These are phyloP conservation scores for Procambarus clarkii DNA, from an alignment of 1,140 invertebrate species.

Conservation along the genomic window DNA sequence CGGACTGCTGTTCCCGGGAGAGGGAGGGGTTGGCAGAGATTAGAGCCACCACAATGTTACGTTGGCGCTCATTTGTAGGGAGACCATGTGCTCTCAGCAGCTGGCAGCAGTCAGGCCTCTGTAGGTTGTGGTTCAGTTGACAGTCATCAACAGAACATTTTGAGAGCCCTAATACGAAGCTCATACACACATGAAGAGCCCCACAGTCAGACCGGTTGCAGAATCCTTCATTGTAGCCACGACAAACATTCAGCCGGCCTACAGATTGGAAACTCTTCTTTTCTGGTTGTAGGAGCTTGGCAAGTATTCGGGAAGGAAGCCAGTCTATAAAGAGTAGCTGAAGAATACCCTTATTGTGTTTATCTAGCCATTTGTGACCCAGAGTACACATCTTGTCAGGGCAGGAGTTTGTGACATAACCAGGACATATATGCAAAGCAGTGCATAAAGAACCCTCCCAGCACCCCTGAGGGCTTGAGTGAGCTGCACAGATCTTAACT, in stretches of 20 bases:
- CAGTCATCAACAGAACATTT: neutral
- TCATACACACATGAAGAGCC: constrained; percentile 29
- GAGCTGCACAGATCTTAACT: constrained; percentile 11
- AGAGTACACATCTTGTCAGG: neutral
- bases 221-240: constrained; percentile 12
- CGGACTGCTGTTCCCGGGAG: neutral
- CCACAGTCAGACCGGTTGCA: constrained; percentile 16
- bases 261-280: neutral
- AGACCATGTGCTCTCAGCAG: constrained; percentile 14
- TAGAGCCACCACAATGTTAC: constrained; percentile 24
- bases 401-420: constrained; percentile 18
- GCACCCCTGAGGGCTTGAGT: constrained; percentile 3
- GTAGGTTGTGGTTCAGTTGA: constrained; percentile 42
- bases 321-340: neutral
- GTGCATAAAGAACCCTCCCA: neutral
- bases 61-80: constrained; percentile 35
- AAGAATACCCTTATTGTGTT: constrained; percentile 38
- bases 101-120: neutral
- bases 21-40: neutral
- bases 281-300: neutral
- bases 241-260: constrained; percentile 30
- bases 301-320: neutral
- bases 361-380: constrained; percentile 15
- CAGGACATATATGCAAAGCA: constrained; percentile 28
- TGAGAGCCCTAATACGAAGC: neutral